phyloP scores from a whole-genome alignment of 2,888 invertebrate genomes.

The Sinohyriopsis cumingii region DNA sequence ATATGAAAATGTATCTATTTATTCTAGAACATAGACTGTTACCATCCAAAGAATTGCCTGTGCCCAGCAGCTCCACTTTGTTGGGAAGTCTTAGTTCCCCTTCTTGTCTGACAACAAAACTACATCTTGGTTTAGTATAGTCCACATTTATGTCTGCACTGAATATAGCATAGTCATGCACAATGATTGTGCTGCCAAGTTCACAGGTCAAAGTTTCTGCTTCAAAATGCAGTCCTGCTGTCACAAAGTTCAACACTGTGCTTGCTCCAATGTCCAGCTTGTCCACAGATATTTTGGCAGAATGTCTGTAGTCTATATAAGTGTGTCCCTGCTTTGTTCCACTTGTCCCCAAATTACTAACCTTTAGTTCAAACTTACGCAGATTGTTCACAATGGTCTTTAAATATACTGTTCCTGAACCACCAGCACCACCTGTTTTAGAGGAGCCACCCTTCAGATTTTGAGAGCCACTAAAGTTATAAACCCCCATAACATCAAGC shows the following conservation, averaged over 20 bases:
- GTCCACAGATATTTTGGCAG: slow-evolving; percentile 14
- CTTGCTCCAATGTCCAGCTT: slow-evolving; percentile 36
- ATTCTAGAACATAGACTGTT: background rate
- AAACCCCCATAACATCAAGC: slow-evolving; percentile 26
- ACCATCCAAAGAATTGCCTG: slow-evolving; percentile 44
- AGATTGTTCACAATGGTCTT: too few species aligned
- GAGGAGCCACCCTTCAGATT: slow-evolving; percentile 43
- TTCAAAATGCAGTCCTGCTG: slow-evolving; percentile 33
- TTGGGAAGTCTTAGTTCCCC: slow-evolving; percentile 52
- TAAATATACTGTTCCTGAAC: slow-evolving; percentile 48
- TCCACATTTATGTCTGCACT: slow-evolving; percentile 43
- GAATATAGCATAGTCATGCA: slow-evolving; percentile 45
- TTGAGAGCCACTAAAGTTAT: slow-evolving; percentile 44
- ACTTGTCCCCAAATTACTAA: slow-evolving; percentile 30
- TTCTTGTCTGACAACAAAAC: slow-evolving; percentile 42
- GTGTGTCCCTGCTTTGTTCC: slow-evolving; percentile 32
- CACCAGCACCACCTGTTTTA: slow-evolving; percentile 36
- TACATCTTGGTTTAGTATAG: slow-evolving; percentile 48
- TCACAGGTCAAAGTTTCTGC: slow-evolving; percentile 45
- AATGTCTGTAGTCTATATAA: slow-evolving; percentile 25
- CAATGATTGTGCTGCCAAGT: slow-evolving; percentile 32
- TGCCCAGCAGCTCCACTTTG: slow-evolving; percentile 47
- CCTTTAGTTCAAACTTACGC: slow-evolving; percentile 11
- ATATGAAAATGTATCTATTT: too few species aligned
- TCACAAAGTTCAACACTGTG: slow-evolving; percentile 28